Evolutionary conservation across 2,113 vertebrate genomes (phyloP), one percentile per base, ranked within the genome.

Genomic region (Myotis lucifugus): DNA sequence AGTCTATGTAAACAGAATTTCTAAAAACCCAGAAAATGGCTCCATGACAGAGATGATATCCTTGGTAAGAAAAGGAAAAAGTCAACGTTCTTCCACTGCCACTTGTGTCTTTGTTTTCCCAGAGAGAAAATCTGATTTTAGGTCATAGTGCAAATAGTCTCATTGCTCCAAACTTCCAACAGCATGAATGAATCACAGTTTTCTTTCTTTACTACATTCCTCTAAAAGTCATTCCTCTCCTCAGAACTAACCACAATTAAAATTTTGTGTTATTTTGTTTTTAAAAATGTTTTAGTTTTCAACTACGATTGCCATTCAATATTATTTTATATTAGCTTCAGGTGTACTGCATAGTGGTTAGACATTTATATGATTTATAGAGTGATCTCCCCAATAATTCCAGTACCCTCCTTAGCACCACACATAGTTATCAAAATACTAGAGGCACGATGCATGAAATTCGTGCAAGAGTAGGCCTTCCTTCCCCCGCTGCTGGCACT

Each of bases 181-280:
- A 73, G 25, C 17, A 27, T 23, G 18, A 18, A 77, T 83, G 69
- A 90, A 46, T 88, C 34, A 86, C 34, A 67, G 59, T 86, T 88
- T 42, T 12, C 13, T 14, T 90, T 82, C 67, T 4, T 46, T 95
- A 56, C 3, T 56, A 69, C 2, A 93, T 40, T 67, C 37, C 10
- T 74, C 15, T 32, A 69, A 66, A 96, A 78, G 46, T 34, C 18
- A 77, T 40, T 1, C 21, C 3, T 93, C 9, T 74, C 23, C 17
- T 94, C 17, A 66, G 66, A 95, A 91, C 64, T 52, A 82, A 77
- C 13, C 25, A 82, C 37, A 82, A 86, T 83, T 17, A 86, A 96
- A 88, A 18, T 11, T 32, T 27, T 25, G 5, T 86, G 10, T 73
- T 42, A 73, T 42, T 46, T 73, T 23, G 42, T 46, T 73, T 29